Evolutionary conservation across 2,797 vertebrate species (phyloP), one percentile per base, ranked within the genome.

Genomic region (Anableps anableps): DNA sequence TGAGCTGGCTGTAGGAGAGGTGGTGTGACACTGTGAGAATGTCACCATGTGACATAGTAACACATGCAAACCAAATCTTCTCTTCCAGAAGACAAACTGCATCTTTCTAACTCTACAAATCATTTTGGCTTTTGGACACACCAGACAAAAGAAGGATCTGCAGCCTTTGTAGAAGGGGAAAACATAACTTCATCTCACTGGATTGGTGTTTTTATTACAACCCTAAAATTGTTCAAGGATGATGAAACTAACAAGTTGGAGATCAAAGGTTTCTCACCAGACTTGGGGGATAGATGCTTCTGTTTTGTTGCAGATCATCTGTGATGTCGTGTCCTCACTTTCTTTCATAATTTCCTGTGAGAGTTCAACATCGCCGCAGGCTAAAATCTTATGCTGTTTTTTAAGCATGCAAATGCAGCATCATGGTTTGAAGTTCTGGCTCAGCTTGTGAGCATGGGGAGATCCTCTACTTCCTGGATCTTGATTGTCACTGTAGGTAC

Each of bases 321-420:
- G 80, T 78, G 71, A 88, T 88, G 78, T 66, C 36, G 64, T 75
- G 83, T 91, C 87, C 79, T 90, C 88, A 47, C 86, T 78, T 83
- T 75, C 83, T 77, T 77, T 85, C 70, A 58, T 48, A 75, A 74
- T 86, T 89, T 89, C 88, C 87, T 85, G 4, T 50, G 90, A 91
- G 90, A 82, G 75, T 91, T 86, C 80, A 55, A 53, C 81, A 51
- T 48, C 64, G 83, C 90, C 83, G 53, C 62, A 79, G 89, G 90
- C 89, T 82, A 51, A 78, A 74, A 87, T 74, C 66, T 21, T 10
- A n/a, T 72, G 41, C 45, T 45, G 79, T 38, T 84, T 41, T 45
- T 71, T 26, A 71, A 83, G 85, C 86, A 90, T 85, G 87, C 78
- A 84, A 84, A 94, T 87, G 85, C 80, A 81, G 88, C 86, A 34